Percentiles rank a stretch among this genome's conserved stretches.
Conservation (phyloP, 2,888 invertebrate genomes). For the Lasioglossum morio region DNA sequence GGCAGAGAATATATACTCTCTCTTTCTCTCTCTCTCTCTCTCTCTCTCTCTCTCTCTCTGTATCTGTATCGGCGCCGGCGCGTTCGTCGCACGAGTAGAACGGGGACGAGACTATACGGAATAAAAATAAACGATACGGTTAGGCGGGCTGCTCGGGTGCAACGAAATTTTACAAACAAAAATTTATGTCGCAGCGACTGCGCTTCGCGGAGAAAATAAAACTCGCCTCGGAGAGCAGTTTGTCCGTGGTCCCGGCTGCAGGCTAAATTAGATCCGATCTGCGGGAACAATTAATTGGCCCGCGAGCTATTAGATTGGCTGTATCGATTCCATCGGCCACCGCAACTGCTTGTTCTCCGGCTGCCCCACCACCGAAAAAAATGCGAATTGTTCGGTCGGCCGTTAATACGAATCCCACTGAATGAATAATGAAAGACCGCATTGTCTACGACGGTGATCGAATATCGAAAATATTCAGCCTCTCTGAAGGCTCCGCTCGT, state of each 20-base stretch:
- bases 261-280: conserved; percentile 8
- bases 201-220: not conserved
- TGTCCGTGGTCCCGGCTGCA: not conserved
- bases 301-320: conserved; percentile 4
- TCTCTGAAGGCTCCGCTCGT: not conserved
- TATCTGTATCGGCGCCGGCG: not conserved
- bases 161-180: not conserved
- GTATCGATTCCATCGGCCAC: conserved; percentile 12
- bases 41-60: too few species aligned
- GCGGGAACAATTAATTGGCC: conserved; percentile 17
- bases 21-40: too few species aligned
- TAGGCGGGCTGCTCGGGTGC: not conserved
- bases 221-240: not conserved
- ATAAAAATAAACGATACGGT: not conserved
- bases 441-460: conserved; percentile 24
- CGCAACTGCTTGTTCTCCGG: conserved; percentile 8
- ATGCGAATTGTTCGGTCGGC: not conserved
- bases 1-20: not conserved
- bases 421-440: conserved; percentile 6
- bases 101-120: not conserved
- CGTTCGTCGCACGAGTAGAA: not conserved
- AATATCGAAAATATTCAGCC: conserved; percentile 22
- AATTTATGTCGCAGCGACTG: not conserved
- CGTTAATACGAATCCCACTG: not conserved
- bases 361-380: not conserved